Evolutionary conservation across 2,888 invertebrate genomes (phyloP).

Genomic region (Lycaena phlaeas): DNA sequence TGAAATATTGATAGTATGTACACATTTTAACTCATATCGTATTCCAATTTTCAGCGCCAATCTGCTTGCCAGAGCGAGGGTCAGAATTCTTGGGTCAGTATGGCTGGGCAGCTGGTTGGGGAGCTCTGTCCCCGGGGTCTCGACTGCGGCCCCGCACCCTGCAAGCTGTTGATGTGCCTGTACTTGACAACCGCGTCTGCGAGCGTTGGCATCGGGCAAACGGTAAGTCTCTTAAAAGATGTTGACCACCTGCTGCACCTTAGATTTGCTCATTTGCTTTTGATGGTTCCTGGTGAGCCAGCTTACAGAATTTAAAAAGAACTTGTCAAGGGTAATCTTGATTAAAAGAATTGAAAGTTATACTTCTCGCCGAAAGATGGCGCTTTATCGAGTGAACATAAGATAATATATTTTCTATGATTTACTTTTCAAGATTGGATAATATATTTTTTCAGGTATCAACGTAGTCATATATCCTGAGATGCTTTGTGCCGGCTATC

Average conservation of each 20-base stretch:
- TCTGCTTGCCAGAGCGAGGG: conserved; percentile 91
- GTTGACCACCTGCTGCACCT: too few species aligned
- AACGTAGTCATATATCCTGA: conserved; percentile 94
- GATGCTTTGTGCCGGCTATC: conserved; percentile 95
- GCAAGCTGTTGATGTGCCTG: conserved; percentile 93
- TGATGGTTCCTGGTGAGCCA: too few species aligned
- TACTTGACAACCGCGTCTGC: conserved; percentile 88
- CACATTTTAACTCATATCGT: too few species aligned
- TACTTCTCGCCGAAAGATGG: too few species aligned
- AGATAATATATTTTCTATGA: too few species aligned
- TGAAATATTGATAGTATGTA: too few species aligned
- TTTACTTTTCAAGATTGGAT: too few species aligned
- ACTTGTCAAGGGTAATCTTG: too few species aligned
- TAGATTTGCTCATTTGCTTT: too few species aligned
- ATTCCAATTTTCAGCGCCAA: conserved; percentile 77
- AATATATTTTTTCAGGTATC: conserved; percentile 79
- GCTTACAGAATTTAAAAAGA: too few species aligned
- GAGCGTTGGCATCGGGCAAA: conserved; percentile 78
- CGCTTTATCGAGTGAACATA: too few species aligned
- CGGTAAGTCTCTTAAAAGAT: conserved; percentile 46
- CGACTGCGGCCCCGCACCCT: conserved; percentile 89
- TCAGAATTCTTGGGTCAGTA: conserved; percentile 92
- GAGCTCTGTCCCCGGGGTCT: conserved; percentile 88
- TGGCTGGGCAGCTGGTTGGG: conserved; percentile 96
- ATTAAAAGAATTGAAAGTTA: too few species aligned